A percentile compares a stretch with the other conserved stretches of the same genome.
These are phyloP conservation scores for Marasmarcha lunaedactyla DNA, from an alignment of 2,888 invertebrate species.

Conservation along the genomic window DNA sequence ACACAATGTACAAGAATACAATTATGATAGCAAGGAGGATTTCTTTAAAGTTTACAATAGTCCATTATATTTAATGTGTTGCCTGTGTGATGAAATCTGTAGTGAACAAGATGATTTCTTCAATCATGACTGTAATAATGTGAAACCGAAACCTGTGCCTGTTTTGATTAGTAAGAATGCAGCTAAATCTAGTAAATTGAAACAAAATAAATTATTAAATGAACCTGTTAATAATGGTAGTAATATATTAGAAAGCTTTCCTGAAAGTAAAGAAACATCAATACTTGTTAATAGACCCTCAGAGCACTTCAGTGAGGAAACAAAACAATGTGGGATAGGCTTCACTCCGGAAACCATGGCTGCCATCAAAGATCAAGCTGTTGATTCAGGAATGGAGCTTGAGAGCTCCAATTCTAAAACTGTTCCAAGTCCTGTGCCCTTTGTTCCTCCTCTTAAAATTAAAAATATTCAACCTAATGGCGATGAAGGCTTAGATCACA, in stretches of 20 bases:
- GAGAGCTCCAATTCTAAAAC: slow-evolving; percentile 31
- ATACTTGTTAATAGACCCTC: not conserved
- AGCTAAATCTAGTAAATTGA: slow-evolving; percentile 40
- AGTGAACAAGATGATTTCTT: slow-evolving; percentile 81
- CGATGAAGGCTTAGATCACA: slow-evolving; percentile 40
- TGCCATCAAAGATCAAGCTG: slow-evolving; percentile 32
- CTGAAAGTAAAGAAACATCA: slow-evolving; percentile 23
- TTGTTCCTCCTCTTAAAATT: slow-evolving; percentile 15
- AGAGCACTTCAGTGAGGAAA: not conserved
- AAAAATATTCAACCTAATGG: slow-evolving; percentile 32
- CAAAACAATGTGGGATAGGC: slow-evolving; percentile 28
- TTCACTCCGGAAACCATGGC: slow-evolving; percentile 32
- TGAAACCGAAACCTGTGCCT: slow-evolving; percentile 61
- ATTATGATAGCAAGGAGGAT: slow-evolving; percentile 76
- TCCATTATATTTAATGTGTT: slow-evolving; percentile 82
- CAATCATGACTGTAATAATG: slow-evolving; percentile 76
- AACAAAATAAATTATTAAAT: slow-evolving; percentile 31
- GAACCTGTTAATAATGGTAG: slow-evolving; percentile 19
- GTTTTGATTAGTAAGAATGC: slow-evolving; percentile 57
- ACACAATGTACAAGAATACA: slow-evolving; percentile 80
- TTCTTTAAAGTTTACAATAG: slow-evolving; percentile 75
- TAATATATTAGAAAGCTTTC: slow-evolving; percentile 37
- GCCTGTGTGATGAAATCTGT: slow-evolving; percentile 83
- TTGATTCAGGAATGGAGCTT: slow-evolving; percentile 36
- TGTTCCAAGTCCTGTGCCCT: slow-evolving; percentile 25